phyloP scores from a whole-genome alignment of 1,140 invertebrate species.

The Limonius californicus region DNA sequence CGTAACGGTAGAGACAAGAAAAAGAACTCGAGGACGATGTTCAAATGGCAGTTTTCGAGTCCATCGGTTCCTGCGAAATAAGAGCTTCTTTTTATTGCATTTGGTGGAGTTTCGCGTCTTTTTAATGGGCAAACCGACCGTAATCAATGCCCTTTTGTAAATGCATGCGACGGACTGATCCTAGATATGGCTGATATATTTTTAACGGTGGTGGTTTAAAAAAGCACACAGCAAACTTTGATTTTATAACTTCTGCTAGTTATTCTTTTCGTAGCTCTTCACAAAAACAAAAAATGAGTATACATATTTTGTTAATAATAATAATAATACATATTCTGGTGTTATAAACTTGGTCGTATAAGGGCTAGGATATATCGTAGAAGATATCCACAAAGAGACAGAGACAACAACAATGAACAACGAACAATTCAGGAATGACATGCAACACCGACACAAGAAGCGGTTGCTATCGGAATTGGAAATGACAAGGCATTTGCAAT shows the following conservation, averaged over 20 bases:
- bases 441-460: slow-evolving; percentile 33
- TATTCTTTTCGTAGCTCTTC: background rate
- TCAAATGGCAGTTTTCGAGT: too few species aligned
- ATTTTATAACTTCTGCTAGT: background rate
- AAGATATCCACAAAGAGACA: slow-evolving; percentile 31
- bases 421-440: slow-evolving; percentile 38
- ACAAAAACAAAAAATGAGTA: slow-evolving; percentile 3
- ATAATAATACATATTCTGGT: slow-evolving; percentile 20
- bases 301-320: too few species aligned
- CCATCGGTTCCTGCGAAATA: too few species aligned
- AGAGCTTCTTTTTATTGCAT: too few species aligned
- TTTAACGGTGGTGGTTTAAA: too few species aligned
- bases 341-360: slow-evolving; percentile 25
- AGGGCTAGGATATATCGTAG: background rate
- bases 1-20: background rate
- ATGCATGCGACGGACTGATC: slow-evolving; percentile 5
- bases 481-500: background rate
- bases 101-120: too few species aligned
- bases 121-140: too few species aligned
- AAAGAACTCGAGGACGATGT: background rate
- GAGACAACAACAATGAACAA: slow-evolving; percentile 42
- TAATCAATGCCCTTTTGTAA: background rate
- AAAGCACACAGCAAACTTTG: slow-evolving; percentile 14
- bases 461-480: slow-evolving; percentile 14
- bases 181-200: background rate